A percentile compares a stretch with the other conserved stretches of the same genome.
Conservation (phyloP, 2,797 vertebrate genomes). For the Pygocentrus nattereri region DNA sequence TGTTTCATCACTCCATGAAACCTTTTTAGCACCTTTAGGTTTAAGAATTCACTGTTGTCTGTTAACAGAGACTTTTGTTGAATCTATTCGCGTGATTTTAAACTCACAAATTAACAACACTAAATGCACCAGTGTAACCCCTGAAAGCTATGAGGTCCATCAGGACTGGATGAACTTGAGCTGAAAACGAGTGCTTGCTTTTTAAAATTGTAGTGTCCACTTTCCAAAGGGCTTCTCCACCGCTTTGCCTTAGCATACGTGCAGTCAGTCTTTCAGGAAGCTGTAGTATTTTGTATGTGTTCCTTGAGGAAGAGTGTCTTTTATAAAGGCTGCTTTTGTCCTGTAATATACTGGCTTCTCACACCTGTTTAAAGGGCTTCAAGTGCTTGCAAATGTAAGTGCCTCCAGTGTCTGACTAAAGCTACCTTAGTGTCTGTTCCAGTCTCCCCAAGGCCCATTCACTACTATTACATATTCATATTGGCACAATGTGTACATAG, state of each 20-base stretch:
- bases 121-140: background rate
- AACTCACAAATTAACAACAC: background rate
- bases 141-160: conserved; percentile 6
- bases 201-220: conserved; percentile 28
- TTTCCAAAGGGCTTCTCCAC: conserved; percentile 54
- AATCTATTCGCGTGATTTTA: too few species aligned
- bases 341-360: conserved; percentile 27
- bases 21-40: background rate
- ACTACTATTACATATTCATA: background rate
- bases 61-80: too few species aligned
- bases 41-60: too few species aligned
- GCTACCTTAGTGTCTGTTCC: conserved; percentile 27
- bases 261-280: conserved; percentile 7
- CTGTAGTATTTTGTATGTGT: conserved; percentile 32
- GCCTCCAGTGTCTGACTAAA: conserved; percentile 51
- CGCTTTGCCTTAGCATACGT: conserved; percentile 63
- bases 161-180: background rate
- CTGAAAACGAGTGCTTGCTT: background rate
- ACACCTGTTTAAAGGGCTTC: conserved; percentile 42
- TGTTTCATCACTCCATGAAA: background rate
- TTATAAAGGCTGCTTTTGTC: conserved; percentile 31
- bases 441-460: background rate
- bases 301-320: conserved; percentile 17
- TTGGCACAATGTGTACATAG: background rate
- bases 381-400: conserved; percentile 53